phyloP scores from a whole-genome alignment of 2,888 invertebrate species.

The Chymomyza fuscimana region DNA sequence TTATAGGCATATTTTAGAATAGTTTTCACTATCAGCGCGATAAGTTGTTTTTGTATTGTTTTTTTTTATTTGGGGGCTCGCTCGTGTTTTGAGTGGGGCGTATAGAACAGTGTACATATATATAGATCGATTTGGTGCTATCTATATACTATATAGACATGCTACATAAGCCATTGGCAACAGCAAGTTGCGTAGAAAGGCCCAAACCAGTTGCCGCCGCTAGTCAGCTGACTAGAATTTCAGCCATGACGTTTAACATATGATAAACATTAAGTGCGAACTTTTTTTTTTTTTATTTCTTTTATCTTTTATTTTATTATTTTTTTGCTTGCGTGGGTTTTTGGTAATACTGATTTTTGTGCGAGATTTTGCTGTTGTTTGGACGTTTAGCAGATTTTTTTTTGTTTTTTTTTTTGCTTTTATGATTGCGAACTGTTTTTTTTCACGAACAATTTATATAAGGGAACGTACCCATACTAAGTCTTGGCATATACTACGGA shows the following conservation, averaged over 20 bases:
- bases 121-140: not conserved
- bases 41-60: constrained; percentile 40
- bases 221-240: constrained; percentile 56
- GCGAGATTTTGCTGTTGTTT: not conserved
- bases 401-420: not conserved
- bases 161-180: constrained; percentile 52
- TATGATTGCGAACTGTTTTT: not conserved
- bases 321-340: not conserved
- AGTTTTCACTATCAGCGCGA: constrained; percentile 58
- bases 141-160: constrained; percentile 8
- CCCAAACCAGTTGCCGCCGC: constrained; percentile 47
- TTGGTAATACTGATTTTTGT: not conserved
- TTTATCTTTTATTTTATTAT: constrained; percentile 13
- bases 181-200: constrained; percentile 32
- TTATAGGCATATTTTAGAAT: not conserved
- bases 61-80: constrained; percentile 60
- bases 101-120: constrained; percentile 15
- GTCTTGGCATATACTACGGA: no score
- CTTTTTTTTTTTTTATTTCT: constrained; percentile 13
- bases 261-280: constrained; percentile 47
- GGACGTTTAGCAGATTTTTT: not conserved
- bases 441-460: not conserved
- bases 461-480: no score
- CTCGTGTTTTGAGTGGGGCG: constrained; percentile 37
- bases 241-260: constrained; percentile 40